Evolutionary conservation across 2,113 vertebrate species (phyloP).

Genomic region (Mandrillus leucophaeus): DNA sequence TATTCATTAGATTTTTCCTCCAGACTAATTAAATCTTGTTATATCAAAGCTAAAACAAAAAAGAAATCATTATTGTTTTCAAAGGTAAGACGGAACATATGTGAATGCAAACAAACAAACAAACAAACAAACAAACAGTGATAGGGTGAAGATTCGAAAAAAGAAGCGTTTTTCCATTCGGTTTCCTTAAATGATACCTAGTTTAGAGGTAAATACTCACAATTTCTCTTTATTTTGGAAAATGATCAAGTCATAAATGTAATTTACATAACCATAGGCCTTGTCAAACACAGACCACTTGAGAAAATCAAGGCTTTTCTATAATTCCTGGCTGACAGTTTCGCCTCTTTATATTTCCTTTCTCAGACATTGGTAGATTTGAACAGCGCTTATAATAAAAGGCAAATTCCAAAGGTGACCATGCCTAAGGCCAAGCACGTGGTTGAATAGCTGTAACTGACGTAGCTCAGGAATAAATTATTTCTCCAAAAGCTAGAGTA

Average conservation of each 20-base stretch:
- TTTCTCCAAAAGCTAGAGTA: background rate
- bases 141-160: background rate
- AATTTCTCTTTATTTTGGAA: background rate
- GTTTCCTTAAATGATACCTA: background rate
- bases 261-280: background rate
- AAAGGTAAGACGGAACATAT: background rate
- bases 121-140: background rate
- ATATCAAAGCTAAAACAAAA: background rate
- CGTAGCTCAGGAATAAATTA: background rate
- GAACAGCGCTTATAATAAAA: background rate
- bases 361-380: background rate
- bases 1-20: background rate
- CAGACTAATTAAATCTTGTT: background rate
- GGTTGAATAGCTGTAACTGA: background rate
- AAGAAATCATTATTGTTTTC: background rate
- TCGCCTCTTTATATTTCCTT: background rate
- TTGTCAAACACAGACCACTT: background rate
- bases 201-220: background rate
- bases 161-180: background rate
- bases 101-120: background rate
- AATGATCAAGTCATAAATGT: background rate
- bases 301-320: background rate
- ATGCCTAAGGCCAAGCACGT: background rate
- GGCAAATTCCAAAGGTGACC: background rate
- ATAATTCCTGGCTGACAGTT: background rate